Conservation (phyloP, 2,113 vertebrate genomes). For the Candoia aspera region DNA sequence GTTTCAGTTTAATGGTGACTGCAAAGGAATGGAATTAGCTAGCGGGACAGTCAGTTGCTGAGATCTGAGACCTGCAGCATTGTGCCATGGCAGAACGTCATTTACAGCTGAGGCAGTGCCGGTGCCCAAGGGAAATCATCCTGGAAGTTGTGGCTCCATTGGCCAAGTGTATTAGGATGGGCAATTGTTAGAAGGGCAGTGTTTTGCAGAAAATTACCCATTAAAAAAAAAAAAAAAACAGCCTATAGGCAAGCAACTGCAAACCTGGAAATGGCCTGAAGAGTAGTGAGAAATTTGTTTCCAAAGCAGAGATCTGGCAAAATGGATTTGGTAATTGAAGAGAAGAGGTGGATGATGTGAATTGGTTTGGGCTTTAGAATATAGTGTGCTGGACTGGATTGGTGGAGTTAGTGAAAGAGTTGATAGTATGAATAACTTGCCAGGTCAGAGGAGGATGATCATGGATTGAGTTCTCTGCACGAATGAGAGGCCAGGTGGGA, state of each 20-base stretch:
- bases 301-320: neutral
- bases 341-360: neutral
- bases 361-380: neutral
- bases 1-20: neutral
- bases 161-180: neutral
- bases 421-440: neutral
- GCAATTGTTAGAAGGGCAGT: neutral
- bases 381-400: neutral
- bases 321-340: neutral
- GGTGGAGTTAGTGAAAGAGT: neutral
- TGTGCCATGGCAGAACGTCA: neutral
- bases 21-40: neutral
- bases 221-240: neutral
- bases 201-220: neutral
- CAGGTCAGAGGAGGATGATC: neutral
- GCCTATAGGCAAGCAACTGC: neutral
- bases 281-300: neutral
- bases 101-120: neutral
- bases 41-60: too few relatives aligned
- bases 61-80: neutral
- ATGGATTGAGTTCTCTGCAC: neutral
- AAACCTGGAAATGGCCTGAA: neutral
- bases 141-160: neutral
- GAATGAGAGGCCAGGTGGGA: neutral
- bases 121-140: neutral